A percentile compares a stretch with the other conserved stretches of the same genome.
These are phyloP conservation scores for Girardinichthys multiradiatus DNA, from an alignment of 2,113 vertebrate genomes.

Conservation along the genomic window DNA sequence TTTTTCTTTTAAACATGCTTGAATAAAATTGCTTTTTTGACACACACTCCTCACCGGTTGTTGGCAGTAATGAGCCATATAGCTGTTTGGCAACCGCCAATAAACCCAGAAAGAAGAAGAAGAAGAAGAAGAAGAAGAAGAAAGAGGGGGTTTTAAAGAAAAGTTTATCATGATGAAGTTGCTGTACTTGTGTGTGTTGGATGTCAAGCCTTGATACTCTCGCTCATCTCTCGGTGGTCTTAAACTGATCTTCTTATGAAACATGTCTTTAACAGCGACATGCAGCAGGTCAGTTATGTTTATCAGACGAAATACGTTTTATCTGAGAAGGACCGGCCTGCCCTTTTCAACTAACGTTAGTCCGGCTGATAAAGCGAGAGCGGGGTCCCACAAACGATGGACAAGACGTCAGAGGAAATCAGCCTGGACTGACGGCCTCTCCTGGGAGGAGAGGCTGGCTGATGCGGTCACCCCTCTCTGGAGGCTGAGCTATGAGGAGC, in stretches of 20 bases:
- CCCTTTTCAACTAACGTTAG: slow-evolving; percentile 21
- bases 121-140: too few species aligned
- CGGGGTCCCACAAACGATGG: slow-evolving; percentile 14
- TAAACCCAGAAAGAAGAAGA: too few species aligned
- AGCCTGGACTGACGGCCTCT: slow-evolving; percentile 16
- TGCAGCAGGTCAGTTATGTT: slow-evolving; percentile 19
- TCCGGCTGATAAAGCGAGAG: not conserved
- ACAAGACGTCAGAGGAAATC: slow-evolving; percentile 28
- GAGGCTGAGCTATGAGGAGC: slow-evolving; percentile 84
- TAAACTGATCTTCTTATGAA: not conserved
- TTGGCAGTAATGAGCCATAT: too few species aligned
- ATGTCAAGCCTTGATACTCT: too few species aligned
- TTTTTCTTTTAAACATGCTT: too few species aligned
- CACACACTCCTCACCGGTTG: too few species aligned
- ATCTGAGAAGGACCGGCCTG: not conserved
- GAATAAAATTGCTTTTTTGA: too few species aligned
- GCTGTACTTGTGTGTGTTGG: too few species aligned
- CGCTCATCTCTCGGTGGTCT: not conserved
- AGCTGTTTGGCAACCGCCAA: too few species aligned
- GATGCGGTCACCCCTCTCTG: slow-evolving; percentile 84
- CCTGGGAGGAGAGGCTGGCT: slow-evolving; percentile 80
- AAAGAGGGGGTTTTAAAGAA: too few species aligned
- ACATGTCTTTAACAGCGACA: slow-evolving; percentile 34
- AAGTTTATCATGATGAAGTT: too few species aligned
- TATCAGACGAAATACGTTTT: not conserved